Evolutionary conservation across 2,113 vertebrate species (phyloP).

Genomic region (Notarius quadriscutis): DNA sequence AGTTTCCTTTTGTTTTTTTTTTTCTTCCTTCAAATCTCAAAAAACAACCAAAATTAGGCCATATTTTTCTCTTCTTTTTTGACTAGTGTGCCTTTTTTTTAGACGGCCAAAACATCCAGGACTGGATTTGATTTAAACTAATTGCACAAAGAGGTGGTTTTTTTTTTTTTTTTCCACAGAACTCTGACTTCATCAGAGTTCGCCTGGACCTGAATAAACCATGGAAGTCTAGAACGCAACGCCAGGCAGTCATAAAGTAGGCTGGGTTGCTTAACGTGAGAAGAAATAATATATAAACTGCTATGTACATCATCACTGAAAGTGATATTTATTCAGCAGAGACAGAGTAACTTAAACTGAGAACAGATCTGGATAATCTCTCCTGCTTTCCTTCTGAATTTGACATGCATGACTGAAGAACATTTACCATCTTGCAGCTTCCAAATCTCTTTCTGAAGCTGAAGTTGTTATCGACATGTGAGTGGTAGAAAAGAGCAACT

Average conservation of each 20-base stretch:
- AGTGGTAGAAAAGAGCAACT: too few relatives aligned
- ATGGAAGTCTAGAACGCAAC: neutral
- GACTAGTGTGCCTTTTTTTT: constrained; percentile 52
- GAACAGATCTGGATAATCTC: neutral
- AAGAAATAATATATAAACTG: neutral
- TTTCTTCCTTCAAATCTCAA: constrained; percentile 53
- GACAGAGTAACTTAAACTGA: neutral
- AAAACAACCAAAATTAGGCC: constrained; percentile 60
- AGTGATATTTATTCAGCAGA: neutral
- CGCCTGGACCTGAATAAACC: neutral
- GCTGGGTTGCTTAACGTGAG: neutral
- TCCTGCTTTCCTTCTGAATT: neutral
- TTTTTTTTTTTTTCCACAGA: neutral
- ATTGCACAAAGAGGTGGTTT: constrained; percentile 31
- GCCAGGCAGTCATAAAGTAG: neutral
- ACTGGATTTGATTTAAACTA: constrained; percentile 44
- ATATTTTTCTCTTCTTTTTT: constrained; percentile 47
- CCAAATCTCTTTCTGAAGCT: neutral
- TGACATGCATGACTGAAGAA: neutral
- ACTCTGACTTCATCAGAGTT: constrained; percentile 6
- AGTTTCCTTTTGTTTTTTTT: constrained; percentile 51
- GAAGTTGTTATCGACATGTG: neutral
- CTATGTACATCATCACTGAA: neutral
- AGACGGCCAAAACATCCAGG: constrained; percentile 59
- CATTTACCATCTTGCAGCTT: neutral